Base-by-base conservation (phyloP, 2,113 vertebrate species). In the Python bivittatus region DNA sequence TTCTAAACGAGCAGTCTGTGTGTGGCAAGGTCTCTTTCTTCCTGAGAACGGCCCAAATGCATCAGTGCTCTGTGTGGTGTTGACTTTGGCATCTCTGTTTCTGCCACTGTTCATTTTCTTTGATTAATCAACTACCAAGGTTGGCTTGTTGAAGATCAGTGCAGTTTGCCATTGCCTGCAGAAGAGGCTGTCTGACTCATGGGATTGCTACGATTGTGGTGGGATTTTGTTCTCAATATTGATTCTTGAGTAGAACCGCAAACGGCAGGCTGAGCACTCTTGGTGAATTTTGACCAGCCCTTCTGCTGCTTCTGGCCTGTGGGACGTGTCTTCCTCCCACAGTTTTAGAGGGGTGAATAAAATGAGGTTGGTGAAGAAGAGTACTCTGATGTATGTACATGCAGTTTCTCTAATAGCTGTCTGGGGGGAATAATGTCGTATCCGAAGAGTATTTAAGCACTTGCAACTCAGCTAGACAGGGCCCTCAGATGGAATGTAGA, bases 311-410 rank as follows among this genome's bases (percentile, higher is more conserved):
- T 17, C 29, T 68, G 48, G 25, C 12, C 25, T 9, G 1, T 56
- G 27, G 61, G 53, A 29, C 12, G n/a, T 23, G 4, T 48, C 17
- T 29, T 79, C 12, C 22, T 88, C 38, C 13, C 3, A 2, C 86
- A 44, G 29, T 52, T 83, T 52, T 60, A 3, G 25, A 84, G 7
- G 4, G 7, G 23, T 4, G 23, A 90, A 52, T 27, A 57, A 48
- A 72, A 0, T 6, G 0, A 27, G 5, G 4, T 3, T 27, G 54
- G 88, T 33, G 68, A n/a, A 42, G 33, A 92, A 23, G 54, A 38
- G 3, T 10, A 25, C 13, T 56, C 53, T 29, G 9, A 9, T 0
- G 2, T 79, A 13, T n/a, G 52, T 29, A 9, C 4, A 79, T 0
- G 0, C 42, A 27, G 10, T 6, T 86, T 1, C 44, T 72, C 17